Conservation (phyloP, 2,113 vertebrate species). For the Conger conger region DNA sequence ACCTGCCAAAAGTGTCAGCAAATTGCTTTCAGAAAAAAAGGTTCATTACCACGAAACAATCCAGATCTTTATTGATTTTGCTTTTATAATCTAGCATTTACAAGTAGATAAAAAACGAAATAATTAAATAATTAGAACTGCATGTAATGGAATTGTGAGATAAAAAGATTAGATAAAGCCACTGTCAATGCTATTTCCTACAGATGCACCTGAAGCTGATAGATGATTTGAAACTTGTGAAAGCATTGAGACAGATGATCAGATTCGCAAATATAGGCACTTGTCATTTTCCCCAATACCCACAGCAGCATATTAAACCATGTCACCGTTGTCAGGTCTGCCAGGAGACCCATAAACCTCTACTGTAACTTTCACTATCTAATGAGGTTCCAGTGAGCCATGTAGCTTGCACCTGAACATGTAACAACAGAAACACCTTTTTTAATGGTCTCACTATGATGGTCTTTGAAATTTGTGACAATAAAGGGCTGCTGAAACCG, state of each 20-base stretch:
- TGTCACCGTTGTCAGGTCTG: constrained; percentile 86
- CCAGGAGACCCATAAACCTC: constrained; percentile 82
- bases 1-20: constrained; percentile 20
- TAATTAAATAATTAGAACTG: constrained; percentile 63
- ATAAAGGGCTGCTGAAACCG: constrained; percentile 80
- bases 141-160: constrained; percentile 73
- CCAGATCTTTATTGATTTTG: constrained; percentile 23
- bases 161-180: constrained; percentile 55
- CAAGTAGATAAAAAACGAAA: constrained; percentile 35
- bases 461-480: constrained; percentile 86
- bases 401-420: constrained; percentile 77
- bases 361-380: constrained; percentile 79
- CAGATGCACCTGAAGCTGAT: constrained; percentile 87
- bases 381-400: constrained; percentile 80
- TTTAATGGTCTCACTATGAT: constrained; percentile 64
- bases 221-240: constrained; percentile 73
- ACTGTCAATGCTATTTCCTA: constrained; percentile 77
- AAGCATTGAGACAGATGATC: constrained; percentile 85
- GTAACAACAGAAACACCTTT: constrained; percentile 81
- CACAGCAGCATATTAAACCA: constrained; percentile 86
- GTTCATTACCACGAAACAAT: not conserved
- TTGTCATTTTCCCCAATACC: constrained; percentile 80
- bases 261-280: constrained; percentile 81
- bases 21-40: constrained; percentile 19
- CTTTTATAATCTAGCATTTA: constrained; percentile 39